These are phyloP conservation scores for Morpho deidamia DNA, from an alignment of 2,888 invertebrate genomes.

Conservation along the genomic window DNA sequence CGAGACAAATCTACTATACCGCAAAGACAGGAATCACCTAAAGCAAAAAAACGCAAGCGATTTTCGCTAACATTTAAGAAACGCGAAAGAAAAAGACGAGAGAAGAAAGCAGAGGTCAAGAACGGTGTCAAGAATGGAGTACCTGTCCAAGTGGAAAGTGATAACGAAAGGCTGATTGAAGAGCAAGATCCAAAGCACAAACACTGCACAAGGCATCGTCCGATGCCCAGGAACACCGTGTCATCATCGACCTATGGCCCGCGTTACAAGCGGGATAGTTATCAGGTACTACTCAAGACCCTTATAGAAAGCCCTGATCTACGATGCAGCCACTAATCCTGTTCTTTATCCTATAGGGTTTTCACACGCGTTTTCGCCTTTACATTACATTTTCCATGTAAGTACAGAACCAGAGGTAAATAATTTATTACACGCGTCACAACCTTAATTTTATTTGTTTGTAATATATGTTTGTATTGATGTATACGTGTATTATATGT, in stretches of 20 bases:
- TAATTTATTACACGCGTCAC: not conserved
- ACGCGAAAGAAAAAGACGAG: slow-evolving; percentile 64
- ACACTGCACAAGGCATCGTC: slow-evolving; percentile 55
- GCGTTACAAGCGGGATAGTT: slow-evolving; percentile 75
- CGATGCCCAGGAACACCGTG: slow-evolving; percentile 50
- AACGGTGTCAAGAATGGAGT: slow-evolving; percentile 58
- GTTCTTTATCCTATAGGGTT: slow-evolving; percentile 19
- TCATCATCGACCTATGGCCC: slow-evolving; percentile 69
- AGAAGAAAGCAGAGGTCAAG: slow-evolving; percentile 62
- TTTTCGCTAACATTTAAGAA: slow-evolving; percentile 70
- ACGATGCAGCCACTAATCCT: not conserved
- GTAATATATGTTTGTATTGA: slow-evolving; percentile 9
- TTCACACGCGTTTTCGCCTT: slow-evolving; percentile 20
- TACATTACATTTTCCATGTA: not conserved
- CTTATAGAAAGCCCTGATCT: slow-evolving; percentile 4
- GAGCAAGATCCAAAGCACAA: slow-evolving; percentile 55
- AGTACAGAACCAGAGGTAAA: no score
- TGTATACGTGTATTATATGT: slow-evolving; percentile 19
- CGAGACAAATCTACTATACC: slow-evolving; percentile 60
- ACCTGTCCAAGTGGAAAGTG: slow-evolving; percentile 53
- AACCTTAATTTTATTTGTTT: slow-evolving; percentile 7
- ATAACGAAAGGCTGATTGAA: slow-evolving; percentile 67
- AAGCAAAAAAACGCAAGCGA: slow-evolving; percentile 67
- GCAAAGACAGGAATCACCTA: slow-evolving; percentile 63
- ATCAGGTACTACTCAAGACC: slow-evolving; percentile 53